Evolutionary conservation across 2,113 vertebrate species (phyloP).

Genomic region (Eudyptes chrysolophus): DNA sequence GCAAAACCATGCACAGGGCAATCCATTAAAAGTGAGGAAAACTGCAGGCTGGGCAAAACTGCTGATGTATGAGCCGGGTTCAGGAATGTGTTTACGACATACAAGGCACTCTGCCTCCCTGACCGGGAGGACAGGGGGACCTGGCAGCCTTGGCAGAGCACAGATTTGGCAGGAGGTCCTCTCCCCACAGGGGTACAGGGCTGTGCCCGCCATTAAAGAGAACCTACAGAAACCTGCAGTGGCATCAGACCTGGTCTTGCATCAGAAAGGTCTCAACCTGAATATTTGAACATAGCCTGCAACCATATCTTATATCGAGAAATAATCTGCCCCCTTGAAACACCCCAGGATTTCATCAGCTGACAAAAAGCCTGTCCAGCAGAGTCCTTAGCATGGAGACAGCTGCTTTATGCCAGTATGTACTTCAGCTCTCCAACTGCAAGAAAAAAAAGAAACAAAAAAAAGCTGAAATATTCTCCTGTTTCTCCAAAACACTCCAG

Average conservation of each 20-base stretch:
- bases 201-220: not conserved
- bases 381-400: not conserved
- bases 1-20: not conserved
- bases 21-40: not conserved
- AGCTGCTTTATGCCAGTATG: not conserved
- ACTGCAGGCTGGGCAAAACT: not conserved
- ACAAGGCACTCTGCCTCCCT: not conserved
- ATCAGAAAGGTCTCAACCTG: not conserved
- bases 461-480: not conserved
- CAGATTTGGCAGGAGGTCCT: not conserved
- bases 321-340: not conserved
- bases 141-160: not conserved
- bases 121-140: not conserved
- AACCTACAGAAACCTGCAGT: not conserved
- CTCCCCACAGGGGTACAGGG: not conserved
- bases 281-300: not conserved
- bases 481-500: conserved; percentile 14
- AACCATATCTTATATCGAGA: not conserved
- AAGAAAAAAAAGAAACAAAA: not conserved
- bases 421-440: not conserved
- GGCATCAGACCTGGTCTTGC: not conserved
- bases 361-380: not conserved
- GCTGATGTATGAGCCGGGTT: not conserved
- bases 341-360: not conserved
- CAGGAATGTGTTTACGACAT: not conserved